Base-by-base conservation (phyloP, 1,140 invertebrate species). In the Pseudobourletiella spinata region DNA sequence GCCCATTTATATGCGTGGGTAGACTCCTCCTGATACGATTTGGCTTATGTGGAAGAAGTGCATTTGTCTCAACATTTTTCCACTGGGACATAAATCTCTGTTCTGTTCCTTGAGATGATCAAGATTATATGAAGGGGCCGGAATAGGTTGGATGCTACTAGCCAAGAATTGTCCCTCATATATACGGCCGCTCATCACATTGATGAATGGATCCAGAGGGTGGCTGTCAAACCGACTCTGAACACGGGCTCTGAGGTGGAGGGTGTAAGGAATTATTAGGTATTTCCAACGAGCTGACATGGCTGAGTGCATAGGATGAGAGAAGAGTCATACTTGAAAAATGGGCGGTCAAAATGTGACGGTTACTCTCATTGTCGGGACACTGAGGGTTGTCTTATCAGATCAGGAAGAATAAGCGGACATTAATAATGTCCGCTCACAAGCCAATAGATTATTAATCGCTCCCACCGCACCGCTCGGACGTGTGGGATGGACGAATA, bases 401-500 rank as follows among this genome's bases (percentile, higher is more conserved):
- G 52, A 55, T 55, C 32, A 8, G 3, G 2, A 3, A 24, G 29
- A 55, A n/a, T 55, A 55, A 18, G 11, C n/a, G 16, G 28, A 32
- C 30, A 55, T 55, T 55, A 55, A 55, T 55, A 55, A 55, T 55
- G 20, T 24, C n/a, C 22, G n/a, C n/a, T n/a, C n/a, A n/a, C 52
- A n/a, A 55, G 28, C 39, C 52, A 35, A 55, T 55, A 55, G 28
- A 55, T 55, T 55, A 55, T 55, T 55, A 55, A 55, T 55, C 32
- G 30, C 18, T 39, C 50, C n/a, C n/a, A n/a, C n/a, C n/a, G n/a
- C n/a, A n/a, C n/a, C n/a, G n/a, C n/a, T n/a, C n/a, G n/a, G n/a
- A n/a, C n/a, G n/a, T n/a, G n/a, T n/a, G n/a, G n/a, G n/a, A n/a
- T n/a, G n/a, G n/a, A n/a, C n/a, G n/a, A n/a, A n/a, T n/a, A n/a